Evolutionary conservation across 2,888 invertebrate species (phyloP), one percentile per base, ranked within the genome.

Genomic region (Athripsodes cinereus): DNA sequence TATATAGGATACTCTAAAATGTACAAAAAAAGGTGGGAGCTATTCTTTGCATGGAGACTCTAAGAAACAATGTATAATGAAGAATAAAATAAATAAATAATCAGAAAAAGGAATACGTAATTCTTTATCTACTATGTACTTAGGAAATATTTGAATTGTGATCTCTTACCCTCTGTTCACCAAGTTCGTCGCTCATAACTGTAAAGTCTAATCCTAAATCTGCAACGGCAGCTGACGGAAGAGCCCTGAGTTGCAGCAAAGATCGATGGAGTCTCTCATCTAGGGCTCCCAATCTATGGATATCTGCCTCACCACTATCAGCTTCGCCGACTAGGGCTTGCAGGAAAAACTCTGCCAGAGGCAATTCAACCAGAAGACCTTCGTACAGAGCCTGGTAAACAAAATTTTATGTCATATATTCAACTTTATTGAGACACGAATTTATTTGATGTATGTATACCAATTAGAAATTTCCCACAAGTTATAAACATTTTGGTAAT

Each of bases 271-370:
- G 77, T 35, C 89, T 88, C 0, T 94, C 93, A 80, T 98, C 98
- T 2, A 98, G 76, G 0, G 96, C 96, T 6, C 93, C 91, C 64
- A 98, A 75, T 69, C 96, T 93, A 77, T 97, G 96, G 50, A 95
- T 88, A 68, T 92, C 93, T 1, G 92, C 87, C 67, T 90, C 88
- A 49, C 93, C 76, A n/a, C 48, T 40, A 22, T 52, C 51, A 2
- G 52, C 56, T 34, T 63, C 63, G 2, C 61, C 59, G 53, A 76
- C 75, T 62, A 78, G 62, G 67, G 78, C 78, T 62, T 75, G 73
- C 21, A 99, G 78, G 75, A 98, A 98, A 74, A 98, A 98, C 68
- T 93, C 92, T 1, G 99, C 97, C 66, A 99, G 82, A 0, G 97
- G 97, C 34, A 98, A 73, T 71, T 98, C 98, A 3, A 96, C 92